Conservation (phyloP, 2,888 invertebrate species). For the Eledone cirrhosa region DNA sequence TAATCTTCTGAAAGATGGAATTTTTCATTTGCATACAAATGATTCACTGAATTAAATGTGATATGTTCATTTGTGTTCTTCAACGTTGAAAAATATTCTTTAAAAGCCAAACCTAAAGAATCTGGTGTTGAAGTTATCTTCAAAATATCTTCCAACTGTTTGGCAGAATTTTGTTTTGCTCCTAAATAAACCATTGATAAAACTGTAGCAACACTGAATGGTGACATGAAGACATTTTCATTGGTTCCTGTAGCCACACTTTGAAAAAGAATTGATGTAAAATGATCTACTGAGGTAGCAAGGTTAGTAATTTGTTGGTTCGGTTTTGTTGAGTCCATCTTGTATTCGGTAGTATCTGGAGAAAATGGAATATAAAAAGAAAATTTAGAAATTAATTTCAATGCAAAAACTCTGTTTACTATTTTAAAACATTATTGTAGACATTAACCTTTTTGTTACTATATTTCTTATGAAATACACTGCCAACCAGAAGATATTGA, state of each 20-base stretch:
- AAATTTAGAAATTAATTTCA: too few relatives aligned
- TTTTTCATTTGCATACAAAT: constrained; percentile 45
- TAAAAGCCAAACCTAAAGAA: constrained; percentile 37
- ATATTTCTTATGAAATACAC: too few relatives aligned
- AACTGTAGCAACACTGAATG: constrained; percentile 65
- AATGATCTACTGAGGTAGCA: background rate
- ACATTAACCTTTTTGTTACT: too few relatives aligned
- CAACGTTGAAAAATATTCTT: constrained; percentile 40
- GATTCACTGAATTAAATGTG: constrained; percentile 55
- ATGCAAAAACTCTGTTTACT: too few relatives aligned
- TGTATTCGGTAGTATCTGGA: too few relatives aligned
- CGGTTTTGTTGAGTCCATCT: too few relatives aligned
- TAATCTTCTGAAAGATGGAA: constrained; percentile 46
- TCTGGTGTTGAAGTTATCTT: constrained; percentile 36
- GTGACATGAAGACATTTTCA: constrained; percentile 63
- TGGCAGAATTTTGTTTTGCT: constrained; percentile 61
- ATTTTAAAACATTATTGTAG: too few relatives aligned
- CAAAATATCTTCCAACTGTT: constrained; percentile 53
- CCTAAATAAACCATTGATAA: constrained; percentile 66
- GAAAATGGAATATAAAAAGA: too few relatives aligned
- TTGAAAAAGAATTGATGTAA: background rate
- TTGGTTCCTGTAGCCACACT: background rate
- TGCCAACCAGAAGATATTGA: too few relatives aligned
- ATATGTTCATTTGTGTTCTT: constrained; percentile 38
- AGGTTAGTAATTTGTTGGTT: background rate